Evolutionary conservation across 2,888 invertebrate species (phyloP), one percentile per base, ranked within the genome.

Genomic region (Mamestra brassicae): DNA sequence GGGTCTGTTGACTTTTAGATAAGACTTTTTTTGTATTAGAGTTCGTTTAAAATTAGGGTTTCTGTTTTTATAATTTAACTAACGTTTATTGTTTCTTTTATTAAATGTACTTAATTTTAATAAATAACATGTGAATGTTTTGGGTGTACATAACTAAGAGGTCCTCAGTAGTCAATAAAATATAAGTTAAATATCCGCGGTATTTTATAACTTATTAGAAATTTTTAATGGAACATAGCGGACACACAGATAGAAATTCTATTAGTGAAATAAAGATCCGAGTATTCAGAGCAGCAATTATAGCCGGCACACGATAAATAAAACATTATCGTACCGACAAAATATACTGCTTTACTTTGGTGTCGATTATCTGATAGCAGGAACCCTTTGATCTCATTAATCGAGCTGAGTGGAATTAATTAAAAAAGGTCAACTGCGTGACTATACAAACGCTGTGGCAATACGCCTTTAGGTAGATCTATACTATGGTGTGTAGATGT

Each of bases 311-410:
- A 81, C 71, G 57, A 74, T 80, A 87, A 86, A 87, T 82, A 85
- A 82, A 82, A 81, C 80, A 78, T 76, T 78, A 79, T 76, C 72
- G 66, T 76, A 67, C 63, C 63, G 66, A 81, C 76, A 78, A 76
- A 81, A 81, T 83, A 83, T 71, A 83, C 82, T 77, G 76, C 71
- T 83, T 86, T 75, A 85, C 71, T 80, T 81, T 78, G 78, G 79
- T 85, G 85, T 89, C 88, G 86, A 89, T 90, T 89, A 90, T 89
- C 89, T 89, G 89, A 89, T 87, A 85, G 88, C 85, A 89, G 78
- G 84, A 90, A 88, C 90, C 90, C 92, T 92, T 92, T 91, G 89
- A 92, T 92, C 90, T 89, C 89, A 91, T 92, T 93, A 92, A 92
- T 90, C 89, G 89, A 90, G 86, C 80, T 88, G 89, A 89, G 88